These are phyloP conservation scores for Abrostola tripartita DNA, from an alignment of 2,888 invertebrate species.

Conservation along the genomic window DNA sequence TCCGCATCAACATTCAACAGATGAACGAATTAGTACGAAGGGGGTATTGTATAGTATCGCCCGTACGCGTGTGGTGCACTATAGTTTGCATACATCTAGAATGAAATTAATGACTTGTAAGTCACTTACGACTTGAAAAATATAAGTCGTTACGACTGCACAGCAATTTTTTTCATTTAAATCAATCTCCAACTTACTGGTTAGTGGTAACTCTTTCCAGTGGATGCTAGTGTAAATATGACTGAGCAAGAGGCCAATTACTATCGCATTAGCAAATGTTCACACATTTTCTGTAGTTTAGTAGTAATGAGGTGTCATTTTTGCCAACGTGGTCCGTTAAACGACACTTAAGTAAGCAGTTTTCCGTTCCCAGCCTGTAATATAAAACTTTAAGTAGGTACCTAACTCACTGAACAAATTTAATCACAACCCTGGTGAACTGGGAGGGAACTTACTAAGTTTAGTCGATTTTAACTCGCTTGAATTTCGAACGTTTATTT, in stretches of 20 bases:
- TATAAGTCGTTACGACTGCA: no score
- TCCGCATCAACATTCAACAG: no score
- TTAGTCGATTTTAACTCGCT: slow-evolving; percentile 45
- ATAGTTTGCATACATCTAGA: no score
- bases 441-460: slow-evolving; percentile 41
- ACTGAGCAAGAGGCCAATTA: not conserved
- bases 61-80: no score
- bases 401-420: slow-evolving; percentile 61
- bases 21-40: no score
- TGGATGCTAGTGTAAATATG: not conserved
- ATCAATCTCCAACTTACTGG: not conserved
- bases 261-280: slow-evolving; percentile 16
- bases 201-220: not conserved
- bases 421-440: slow-evolving; percentile 54
- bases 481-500: not conserved
- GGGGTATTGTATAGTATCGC: no score
- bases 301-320: slow-evolving; percentile 43
- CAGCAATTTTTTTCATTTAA: not conserved
- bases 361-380: slow-evolving; percentile 65
- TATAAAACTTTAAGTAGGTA: slow-evolving; percentile 63
- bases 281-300: slow-evolving; percentile 23
- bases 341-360: slow-evolving; percentile 49
- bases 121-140: no score
- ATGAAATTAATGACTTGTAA: no score
- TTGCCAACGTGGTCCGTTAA: slow-evolving; percentile 46